A percentile compares a stretch with the other conserved stretches of the same genome.
Evolutionary conservation across 64 coral and sea anemone species (phyloP).

Genomic region (Acropora tenuis): DNA sequence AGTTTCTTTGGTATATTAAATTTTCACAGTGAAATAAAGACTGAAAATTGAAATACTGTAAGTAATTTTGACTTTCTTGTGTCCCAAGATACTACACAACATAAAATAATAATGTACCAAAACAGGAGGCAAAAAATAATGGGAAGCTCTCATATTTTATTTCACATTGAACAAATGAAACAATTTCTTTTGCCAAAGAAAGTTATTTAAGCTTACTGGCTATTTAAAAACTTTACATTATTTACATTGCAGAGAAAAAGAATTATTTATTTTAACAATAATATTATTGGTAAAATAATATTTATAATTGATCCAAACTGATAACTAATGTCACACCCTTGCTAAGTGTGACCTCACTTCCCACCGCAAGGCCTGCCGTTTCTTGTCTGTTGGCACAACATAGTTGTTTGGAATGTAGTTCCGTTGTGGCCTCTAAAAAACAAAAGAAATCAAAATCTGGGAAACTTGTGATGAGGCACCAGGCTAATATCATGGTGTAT

Average conservation of each 20-base stretch:
- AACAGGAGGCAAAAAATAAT: background rate
- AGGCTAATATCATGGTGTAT: no score
- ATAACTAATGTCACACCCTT: conserved; percentile 10
- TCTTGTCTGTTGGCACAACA: conserved; percentile 95
- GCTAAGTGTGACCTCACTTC: conserved; percentile 89
- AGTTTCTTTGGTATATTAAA: background rate
- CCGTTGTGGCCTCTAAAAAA: conserved; percentile 71
- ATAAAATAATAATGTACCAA: no score
- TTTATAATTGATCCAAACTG: background rate
- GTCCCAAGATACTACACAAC: no score
- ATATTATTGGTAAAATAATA: no score
- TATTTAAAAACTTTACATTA: no score
- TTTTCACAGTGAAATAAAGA: background rate
- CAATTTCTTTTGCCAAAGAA: background rate
- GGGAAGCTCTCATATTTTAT: background rate
- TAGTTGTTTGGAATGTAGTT: conserved; percentile 89
- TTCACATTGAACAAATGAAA: background rate
- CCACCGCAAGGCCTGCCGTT: conserved; percentile 89
- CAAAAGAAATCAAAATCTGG: background rate
- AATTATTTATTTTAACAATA: no score
- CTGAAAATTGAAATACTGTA: background rate
- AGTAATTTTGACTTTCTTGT: background rate
- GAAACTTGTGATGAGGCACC: background rate
- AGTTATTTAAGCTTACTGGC: background rate
- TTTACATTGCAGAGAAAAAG: no score